Conservation (phyloP, 2,113 vertebrate species). For the Phylloscopus trochiloides region DNA sequence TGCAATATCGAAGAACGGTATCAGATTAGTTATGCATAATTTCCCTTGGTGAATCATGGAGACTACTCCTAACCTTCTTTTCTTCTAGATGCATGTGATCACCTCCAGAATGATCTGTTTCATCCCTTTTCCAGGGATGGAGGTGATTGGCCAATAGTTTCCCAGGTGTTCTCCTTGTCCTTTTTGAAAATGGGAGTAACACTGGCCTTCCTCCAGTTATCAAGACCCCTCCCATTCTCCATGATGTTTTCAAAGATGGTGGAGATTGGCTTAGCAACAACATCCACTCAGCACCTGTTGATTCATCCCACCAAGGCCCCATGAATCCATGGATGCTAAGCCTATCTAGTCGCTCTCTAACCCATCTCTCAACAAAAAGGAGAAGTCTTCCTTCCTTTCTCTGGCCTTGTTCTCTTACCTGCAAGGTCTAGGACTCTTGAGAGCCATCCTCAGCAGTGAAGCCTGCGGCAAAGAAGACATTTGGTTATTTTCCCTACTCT, state of each 20-base stretch:
- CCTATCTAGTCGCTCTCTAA: not conserved
- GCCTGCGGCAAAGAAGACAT: not conserved
- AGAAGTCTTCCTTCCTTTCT: not conserved
- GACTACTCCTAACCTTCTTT: not conserved
- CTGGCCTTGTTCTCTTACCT: not conserved
- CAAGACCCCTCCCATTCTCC: not conserved
- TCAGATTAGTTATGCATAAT: not conserved
- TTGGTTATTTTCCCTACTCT: not conserved
- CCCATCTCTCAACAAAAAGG: not conserved
- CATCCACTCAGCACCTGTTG: not conserved
- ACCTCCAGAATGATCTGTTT: not conserved
- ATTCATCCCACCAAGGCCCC: not conserved
- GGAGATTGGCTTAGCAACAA: not conserved
- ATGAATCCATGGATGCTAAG: not conserved
- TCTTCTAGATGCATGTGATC: not conserved
- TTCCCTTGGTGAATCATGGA: not conserved
- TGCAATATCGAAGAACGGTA: not conserved
- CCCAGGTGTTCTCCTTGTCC: not conserved
- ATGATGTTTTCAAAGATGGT: not conserved
- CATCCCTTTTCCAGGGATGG: not conserved
- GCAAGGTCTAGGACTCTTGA: too few species aligned
- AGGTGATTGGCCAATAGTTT: not conserved
- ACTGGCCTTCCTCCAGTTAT: not conserved
- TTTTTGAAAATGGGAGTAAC: not conserved
- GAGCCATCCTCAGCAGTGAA: not conserved